Conservation (phyloP, 2,888 invertebrate species). For the Eristalinus aeneus region DNA sequence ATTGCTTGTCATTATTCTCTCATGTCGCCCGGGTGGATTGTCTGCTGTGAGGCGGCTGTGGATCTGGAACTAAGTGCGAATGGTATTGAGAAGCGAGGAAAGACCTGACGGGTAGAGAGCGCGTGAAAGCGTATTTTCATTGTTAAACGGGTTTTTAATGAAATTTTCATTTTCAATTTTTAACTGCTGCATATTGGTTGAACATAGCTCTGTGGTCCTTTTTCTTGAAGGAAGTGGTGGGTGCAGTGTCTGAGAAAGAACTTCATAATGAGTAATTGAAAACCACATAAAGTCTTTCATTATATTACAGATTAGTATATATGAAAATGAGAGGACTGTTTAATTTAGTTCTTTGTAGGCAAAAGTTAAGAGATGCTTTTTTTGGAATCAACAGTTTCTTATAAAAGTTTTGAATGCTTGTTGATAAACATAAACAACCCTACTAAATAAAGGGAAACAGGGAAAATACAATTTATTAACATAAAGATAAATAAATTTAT, state of each 20-base stretch:
- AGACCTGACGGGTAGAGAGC: conserved; percentile 10
- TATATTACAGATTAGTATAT: conserved; percentile 10
- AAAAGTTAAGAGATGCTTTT: too few species aligned
- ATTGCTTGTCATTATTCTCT: conserved; percentile 73
- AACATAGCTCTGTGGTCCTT: not conserved
- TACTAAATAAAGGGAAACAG: too few species aligned
- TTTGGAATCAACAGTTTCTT: too few species aligned
- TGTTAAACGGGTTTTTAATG: conserved; percentile 56
- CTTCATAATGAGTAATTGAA: conserved; percentile 37
- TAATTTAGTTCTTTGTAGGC: not conserved
- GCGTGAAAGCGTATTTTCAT: conserved; percentile 49
- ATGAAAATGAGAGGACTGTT: not conserved
- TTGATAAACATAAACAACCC: too few species aligned
- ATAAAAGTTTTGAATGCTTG: too few species aligned
- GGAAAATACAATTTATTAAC: too few species aligned
- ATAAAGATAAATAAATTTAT: too few species aligned
- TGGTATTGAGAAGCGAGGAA: conserved; percentile 27
- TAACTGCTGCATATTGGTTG: not conserved
- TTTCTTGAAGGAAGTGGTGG: not conserved
- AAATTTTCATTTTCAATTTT: conserved; percentile 48
- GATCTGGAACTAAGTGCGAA: conserved; percentile 2
- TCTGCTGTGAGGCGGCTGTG: conserved; percentile 8
- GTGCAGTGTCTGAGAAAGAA: conserved; percentile 28
- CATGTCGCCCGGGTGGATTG: conserved; percentile 54
- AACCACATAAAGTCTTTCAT: conserved; percentile 61